Evolutionary conservation across 1,140 invertebrate genomes (phyloP).

Genomic region (Calliopsis andreniformis): DNA sequence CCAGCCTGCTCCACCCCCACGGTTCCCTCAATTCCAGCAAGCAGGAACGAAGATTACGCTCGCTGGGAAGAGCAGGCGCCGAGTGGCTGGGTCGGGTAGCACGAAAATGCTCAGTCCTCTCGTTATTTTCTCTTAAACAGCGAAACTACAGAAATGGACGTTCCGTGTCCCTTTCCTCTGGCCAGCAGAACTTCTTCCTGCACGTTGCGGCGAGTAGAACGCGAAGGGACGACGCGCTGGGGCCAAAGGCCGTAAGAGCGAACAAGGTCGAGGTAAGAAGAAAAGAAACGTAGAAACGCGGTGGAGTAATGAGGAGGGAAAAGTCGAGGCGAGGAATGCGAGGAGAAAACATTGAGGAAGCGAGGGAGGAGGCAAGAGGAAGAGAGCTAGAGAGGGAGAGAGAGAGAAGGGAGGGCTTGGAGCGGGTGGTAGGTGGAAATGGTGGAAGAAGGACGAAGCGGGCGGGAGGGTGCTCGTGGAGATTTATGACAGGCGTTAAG

Average conservation of each 20-base stretch:
- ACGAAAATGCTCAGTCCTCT: conserved; percentile 16
- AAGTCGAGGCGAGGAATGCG: conserved; percentile 46
- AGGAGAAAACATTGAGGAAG: conserved; percentile 31
- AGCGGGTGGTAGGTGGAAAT: conserved; percentile 58
- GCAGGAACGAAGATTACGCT: conserved; percentile 29
- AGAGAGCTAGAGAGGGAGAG: conserved; percentile 12
- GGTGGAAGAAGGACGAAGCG: conserved; percentile 43
- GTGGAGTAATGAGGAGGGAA: conserved; percentile 61
- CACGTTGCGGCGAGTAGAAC: not conserved
- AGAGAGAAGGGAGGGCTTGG: conserved; percentile 44
- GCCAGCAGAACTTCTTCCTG: not conserved
- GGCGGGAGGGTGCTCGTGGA: conserved; percentile 70
- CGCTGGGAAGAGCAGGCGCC: not conserved
- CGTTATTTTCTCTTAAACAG: conserved; percentile 53
- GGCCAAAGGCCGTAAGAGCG: not conserved
- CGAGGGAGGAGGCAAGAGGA: conserved; percentile 56
- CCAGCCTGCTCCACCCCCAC: not conserved
- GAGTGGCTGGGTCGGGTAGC: not conserved
- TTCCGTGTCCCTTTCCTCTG: conserved; percentile 31
- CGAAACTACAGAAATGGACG: conserved; percentile 43
- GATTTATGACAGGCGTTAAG: conserved; percentile 82
- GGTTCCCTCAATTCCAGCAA: conserved; percentile 18
- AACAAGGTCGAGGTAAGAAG: conserved; percentile 29
- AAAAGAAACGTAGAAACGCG: conserved; percentile 63
- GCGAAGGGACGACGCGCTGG: not conserved